These are phyloP conservation scores for Stercorarius parasiticus DNA, from an alignment of 2,113 vertebrate genomes.

Conservation along the genomic window DNA sequence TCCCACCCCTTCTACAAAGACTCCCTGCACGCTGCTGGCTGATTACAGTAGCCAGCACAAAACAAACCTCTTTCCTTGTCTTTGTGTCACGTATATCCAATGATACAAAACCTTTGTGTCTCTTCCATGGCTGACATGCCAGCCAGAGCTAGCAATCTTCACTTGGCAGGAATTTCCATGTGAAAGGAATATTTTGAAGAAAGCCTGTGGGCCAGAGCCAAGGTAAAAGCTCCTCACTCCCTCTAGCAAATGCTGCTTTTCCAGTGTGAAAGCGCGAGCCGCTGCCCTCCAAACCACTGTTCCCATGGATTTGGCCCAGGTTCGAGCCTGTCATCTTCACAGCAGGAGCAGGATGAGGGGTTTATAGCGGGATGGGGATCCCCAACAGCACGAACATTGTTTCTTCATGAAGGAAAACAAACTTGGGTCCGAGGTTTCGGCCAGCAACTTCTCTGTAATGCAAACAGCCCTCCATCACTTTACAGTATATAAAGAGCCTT, in stretches of 20 bases:
- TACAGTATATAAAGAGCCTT: neutral
- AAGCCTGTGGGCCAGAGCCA: neutral
- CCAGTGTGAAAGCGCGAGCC: neutral
- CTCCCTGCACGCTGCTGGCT: neutral
- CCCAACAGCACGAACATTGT: neutral
- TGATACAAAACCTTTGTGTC: neutral
- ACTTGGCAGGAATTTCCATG: constrained; percentile 51
- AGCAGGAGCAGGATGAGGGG: neutral
- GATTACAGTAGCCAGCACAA: neutral
- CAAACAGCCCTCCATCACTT: neutral
- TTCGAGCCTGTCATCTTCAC: constrained; percentile 24
- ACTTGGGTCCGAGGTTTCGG: neutral
- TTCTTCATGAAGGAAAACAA: constrained; percentile 8
- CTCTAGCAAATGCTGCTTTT: constrained; percentile 14
- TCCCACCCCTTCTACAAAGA: neutral
- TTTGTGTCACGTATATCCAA: neutral
- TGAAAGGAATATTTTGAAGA: constrained; percentile 53
- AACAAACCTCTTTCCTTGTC: neutral
- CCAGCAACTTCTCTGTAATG: neutral
- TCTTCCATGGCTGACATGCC: neutral
- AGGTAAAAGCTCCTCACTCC: constrained; percentile 27
- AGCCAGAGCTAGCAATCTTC: constrained; percentile 39
- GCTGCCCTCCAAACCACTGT: neutral
- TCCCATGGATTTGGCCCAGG: constrained; percentile 33
- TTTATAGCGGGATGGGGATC: neutral